Evolutionary conservation across 2,797 vertebrate genomes (phyloP).

Genomic region (Molossus alvarezi): DNA sequence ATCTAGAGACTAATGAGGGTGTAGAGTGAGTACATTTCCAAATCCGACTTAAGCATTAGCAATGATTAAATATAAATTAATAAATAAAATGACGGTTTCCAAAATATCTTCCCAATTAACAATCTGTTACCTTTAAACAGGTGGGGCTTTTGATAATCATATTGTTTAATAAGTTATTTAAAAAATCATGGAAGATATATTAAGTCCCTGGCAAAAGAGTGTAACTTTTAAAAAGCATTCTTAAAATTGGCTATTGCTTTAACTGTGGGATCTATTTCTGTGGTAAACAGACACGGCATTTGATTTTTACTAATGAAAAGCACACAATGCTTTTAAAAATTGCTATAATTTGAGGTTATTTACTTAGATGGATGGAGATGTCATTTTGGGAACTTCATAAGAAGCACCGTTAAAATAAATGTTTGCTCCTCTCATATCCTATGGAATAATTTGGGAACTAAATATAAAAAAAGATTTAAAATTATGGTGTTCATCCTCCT

Average conservation of each 20-base stretch:
- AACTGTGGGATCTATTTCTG: background rate
- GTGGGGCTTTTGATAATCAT: background rate
- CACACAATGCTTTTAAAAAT: background rate
- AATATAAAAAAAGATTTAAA: background rate
- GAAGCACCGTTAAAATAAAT: background rate
- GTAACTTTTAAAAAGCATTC: background rate
- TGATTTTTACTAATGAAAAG: conserved; percentile 8
- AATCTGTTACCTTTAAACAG: conserved; percentile 4
- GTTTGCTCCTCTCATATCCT: too few relatives aligned
- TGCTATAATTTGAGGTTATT: background rate
- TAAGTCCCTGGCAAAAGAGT: background rate
- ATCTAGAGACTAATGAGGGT: conserved; percentile 75
- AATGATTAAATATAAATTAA: background rate
- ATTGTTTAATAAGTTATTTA: background rate
- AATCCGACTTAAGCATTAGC: conserved; percentile 25
- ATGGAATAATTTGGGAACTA: conserved; percentile 37
- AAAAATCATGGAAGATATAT: conserved; percentile 7
- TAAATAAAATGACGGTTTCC: conserved; percentile 17
- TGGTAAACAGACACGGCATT: background rate
- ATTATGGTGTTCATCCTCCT: background rate
- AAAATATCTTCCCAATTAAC: conserved; percentile 20
- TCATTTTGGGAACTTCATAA: background rate
- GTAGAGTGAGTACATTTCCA: conserved; percentile 43
- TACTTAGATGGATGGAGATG: background rate
- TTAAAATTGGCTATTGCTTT: background rate